phyloP scores from a whole-genome alignment of 2,888 invertebrate genomes.

The Sinelater perroti region DNA sequence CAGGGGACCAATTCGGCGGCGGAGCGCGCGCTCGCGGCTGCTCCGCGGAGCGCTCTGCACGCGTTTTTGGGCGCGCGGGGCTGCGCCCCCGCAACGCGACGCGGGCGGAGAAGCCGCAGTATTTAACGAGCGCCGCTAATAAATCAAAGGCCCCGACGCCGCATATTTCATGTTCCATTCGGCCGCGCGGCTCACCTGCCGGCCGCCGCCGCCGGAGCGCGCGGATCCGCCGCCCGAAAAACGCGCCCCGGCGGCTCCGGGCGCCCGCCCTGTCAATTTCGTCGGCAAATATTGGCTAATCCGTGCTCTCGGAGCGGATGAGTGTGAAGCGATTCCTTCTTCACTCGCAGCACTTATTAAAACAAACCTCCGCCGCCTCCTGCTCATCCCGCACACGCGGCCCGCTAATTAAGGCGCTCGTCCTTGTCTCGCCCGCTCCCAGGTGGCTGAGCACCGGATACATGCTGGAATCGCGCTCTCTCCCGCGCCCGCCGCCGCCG shows the following conservation, averaged over 20 bases:
- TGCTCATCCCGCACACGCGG: conserved; percentile 56
- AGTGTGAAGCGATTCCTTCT: conserved; percentile 55
- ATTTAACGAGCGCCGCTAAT: conserved; percentile 59
- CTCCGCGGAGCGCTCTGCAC: conserved; percentile 37
- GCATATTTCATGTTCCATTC: conserved; percentile 61
- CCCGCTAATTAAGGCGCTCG: conserved; percentile 52
- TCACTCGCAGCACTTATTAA: conserved; percentile 57
- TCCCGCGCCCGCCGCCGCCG: conserved; percentile 43
- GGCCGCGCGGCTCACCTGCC: conserved; percentile 50
- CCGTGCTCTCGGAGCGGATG: conserved; percentile 45
- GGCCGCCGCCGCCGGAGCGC: conserved; percentile 37
- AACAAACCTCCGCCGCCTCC: conserved; percentile 54
- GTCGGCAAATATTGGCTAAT: conserved; percentile 63
- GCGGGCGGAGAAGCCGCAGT: conserved; percentile 46
- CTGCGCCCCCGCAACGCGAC: conserved; percentile 35
- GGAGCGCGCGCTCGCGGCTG: conserved; percentile 55
- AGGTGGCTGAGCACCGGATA: conserved; percentile 35
- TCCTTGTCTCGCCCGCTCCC: conserved; percentile 29
- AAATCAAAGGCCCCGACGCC: conserved; percentile 58
- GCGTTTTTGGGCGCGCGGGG: conserved; percentile 23
- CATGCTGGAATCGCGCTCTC: conserved; percentile 42
- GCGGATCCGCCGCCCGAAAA: conserved; percentile 51
- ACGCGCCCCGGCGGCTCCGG: conserved; percentile 39
- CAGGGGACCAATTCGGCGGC: conserved; percentile 61
- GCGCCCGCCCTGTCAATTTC: conserved; percentile 59